phyloP scores from a whole-genome alignment of 2,797 vertebrate genomes.

The Valencia hispanica region DNA sequence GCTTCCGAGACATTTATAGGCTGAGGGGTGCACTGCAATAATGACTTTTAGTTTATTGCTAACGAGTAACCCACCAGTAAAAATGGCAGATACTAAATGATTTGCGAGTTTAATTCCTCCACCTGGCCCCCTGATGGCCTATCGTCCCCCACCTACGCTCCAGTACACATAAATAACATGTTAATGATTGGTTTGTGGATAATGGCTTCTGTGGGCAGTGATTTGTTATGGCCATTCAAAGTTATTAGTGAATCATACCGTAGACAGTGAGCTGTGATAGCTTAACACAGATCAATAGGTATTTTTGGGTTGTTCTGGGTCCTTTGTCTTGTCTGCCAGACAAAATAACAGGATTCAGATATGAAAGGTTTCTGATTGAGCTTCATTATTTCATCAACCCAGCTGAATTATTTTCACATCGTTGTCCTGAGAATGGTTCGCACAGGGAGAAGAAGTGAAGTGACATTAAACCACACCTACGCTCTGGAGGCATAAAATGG shows the following conservation, averaged over 20 bases:
- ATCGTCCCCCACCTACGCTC: slow-evolving; percentile 45
- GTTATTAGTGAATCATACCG: slow-evolving; percentile 51
- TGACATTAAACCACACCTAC: background rate
- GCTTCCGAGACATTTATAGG: slow-evolving; percentile 65
- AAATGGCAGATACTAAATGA: slow-evolving; percentile 67
- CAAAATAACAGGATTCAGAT: slow-evolving; percentile 24
- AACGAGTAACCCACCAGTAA: slow-evolving; percentile 58
- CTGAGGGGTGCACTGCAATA: slow-evolving; percentile 56
- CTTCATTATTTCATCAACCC: slow-evolving; percentile 28
- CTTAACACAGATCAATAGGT: slow-evolving; percentile 39
- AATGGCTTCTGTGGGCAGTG: slow-evolving; percentile 44
- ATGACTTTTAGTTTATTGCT: slow-evolving; percentile 78
- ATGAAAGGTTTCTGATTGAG: slow-evolving; percentile 33
- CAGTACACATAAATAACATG: slow-evolving; percentile 65
- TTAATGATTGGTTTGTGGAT: slow-evolving; percentile 55
- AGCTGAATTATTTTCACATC: slow-evolving; percentile 18
- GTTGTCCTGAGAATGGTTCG: slow-evolving; percentile 16
- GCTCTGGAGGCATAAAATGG: background rate
- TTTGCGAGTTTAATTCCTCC: slow-evolving; percentile 76
- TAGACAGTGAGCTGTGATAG: slow-evolving; percentile 25
- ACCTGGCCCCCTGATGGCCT: slow-evolving; percentile 61
- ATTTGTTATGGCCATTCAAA: slow-evolving; percentile 52
- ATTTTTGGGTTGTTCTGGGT: slow-evolving; percentile 30
- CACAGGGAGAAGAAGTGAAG: background rate
- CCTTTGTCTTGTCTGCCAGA: slow-evolving; percentile 14